Percentiles rank a stretch among this genome's conserved stretches.
phyloP scores from a whole-genome alignment of 2,888 invertebrate species.

The Myopa testacea region DNA sequence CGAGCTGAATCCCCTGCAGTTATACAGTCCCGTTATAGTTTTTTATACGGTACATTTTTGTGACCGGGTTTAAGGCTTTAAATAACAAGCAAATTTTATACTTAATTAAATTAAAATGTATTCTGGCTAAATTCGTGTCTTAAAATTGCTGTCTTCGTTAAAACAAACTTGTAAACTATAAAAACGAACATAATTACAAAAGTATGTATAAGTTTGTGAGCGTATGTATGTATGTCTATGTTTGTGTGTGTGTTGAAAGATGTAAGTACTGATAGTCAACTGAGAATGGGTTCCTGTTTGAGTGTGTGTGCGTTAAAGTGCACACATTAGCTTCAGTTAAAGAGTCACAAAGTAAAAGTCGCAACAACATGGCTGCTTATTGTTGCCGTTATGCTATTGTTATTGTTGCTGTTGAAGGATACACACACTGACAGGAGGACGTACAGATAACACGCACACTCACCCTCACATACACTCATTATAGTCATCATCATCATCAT shows the following conservation, averaged over 20 bases:
- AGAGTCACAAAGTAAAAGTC: constrained; percentile 33
- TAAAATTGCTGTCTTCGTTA: constrained; percentile 35
- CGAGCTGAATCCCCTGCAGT: background rate
- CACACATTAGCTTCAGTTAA: constrained; percentile 11
- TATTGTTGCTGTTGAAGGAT: background rate
- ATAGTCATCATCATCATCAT: constrained; percentile 2
- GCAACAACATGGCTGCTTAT: constrained; percentile 6
- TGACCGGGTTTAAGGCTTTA: background rate
- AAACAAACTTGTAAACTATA: constrained; percentile 46
- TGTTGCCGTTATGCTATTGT: background rate
- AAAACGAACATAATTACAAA: constrained; percentile 51
- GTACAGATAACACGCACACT: background rate
- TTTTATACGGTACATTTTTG: too few relatives aligned
- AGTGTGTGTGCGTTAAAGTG: background rate
- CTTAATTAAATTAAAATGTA: constrained; percentile 7
- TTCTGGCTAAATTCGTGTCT: background rate
- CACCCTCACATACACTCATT: background rate
- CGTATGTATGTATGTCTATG: background rate
- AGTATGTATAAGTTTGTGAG: background rate
- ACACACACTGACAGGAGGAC: background rate
- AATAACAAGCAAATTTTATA: constrained; percentile 1
- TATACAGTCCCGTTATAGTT: too few relatives aligned
- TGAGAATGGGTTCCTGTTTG: background rate
- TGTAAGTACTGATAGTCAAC: background rate
- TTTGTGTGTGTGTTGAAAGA: background rate